These are phyloP conservation scores for Danaus plexippus DNA, from an alignment of 1,140 invertebrate genomes.

Conservation along the genomic window DNA sequence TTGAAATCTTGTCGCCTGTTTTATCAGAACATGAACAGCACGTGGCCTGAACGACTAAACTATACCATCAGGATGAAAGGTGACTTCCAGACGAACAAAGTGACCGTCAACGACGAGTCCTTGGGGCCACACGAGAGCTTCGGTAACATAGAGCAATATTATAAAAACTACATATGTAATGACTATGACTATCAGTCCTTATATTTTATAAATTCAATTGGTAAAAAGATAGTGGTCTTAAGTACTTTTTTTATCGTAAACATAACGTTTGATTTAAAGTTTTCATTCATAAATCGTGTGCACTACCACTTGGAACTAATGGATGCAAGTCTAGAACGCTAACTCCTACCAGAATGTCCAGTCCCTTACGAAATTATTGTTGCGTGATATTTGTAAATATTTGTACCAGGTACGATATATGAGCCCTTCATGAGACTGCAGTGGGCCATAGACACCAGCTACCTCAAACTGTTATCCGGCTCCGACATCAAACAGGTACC, in stretches of 20 bases:
- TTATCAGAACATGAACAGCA: neutral
- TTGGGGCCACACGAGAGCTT: constrained; percentile 21
- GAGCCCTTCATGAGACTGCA: constrained; percentile 44
- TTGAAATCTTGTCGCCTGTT: no score
- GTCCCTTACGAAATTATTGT: no score
- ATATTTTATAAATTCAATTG: no score
- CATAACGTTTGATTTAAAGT: no score
- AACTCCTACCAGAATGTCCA: no score
- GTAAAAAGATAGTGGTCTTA: no score
- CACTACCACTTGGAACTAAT: no score
- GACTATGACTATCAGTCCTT: no score
- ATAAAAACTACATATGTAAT: no score
- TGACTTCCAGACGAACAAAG: constrained; percentile 22
- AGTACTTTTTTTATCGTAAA: no score
- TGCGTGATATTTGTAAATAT: neutral
- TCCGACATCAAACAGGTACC: constrained; percentile 31
- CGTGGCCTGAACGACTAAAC: constrained; percentile 29
- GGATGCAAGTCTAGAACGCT: no score
- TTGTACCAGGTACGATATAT: constrained; percentile 34
- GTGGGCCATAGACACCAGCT: constrained; percentile 52
- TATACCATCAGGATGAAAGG: constrained; percentile 44
- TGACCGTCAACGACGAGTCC: constrained; percentile 5
- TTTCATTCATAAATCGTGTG: no score
- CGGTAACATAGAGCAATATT: constrained; percentile 18
- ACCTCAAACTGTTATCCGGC: constrained; percentile 29